Conservation (phyloP, 1,140 invertebrate species). For the Nephotettix cincticeps region DNA sequence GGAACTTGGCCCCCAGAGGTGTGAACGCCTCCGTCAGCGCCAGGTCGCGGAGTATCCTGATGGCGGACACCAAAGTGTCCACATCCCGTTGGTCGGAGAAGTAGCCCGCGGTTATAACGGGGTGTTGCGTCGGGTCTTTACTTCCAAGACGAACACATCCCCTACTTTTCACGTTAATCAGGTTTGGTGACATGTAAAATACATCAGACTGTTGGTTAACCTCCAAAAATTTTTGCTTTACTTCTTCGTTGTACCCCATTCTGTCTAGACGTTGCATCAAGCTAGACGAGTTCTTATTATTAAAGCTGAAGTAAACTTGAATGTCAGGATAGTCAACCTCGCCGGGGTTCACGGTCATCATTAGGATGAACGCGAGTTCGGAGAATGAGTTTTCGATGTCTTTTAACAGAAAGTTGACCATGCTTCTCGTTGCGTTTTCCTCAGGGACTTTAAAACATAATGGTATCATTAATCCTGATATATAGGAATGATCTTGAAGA, state of each 20-base stretch:
- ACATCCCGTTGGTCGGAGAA: constrained; percentile 55
- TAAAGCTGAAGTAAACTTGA: not conserved
- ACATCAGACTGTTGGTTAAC: constrained; percentile 37
- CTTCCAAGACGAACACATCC: constrained; percentile 56
- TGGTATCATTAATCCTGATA: constrained; percentile 24
- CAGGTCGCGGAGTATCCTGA: constrained; percentile 46
- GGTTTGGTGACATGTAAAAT: constrained; percentile 40
- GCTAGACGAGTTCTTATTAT: not conserved
- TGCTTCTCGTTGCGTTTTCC: constrained; percentile 48
- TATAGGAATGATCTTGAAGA: constrained; percentile 53
- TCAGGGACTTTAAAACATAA: constrained; percentile 50
- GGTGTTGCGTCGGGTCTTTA: constrained; percentile 60
- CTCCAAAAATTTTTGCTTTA: not conserved
- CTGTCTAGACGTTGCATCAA: not conserved
- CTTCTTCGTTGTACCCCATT: not conserved
- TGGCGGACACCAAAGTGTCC: constrained; percentile 48
- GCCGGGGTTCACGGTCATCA: constrained; percentile 42
- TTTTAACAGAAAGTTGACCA: constrained; percentile 47
- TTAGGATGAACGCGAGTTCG: constrained; percentile 47
- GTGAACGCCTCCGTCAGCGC: constrained; percentile 45
- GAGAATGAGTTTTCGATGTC: constrained; percentile 45
- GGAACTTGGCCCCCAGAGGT: constrained; percentile 42
- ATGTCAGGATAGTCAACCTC: constrained; percentile 48
- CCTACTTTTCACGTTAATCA: constrained; percentile 57
- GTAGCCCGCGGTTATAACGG: constrained; percentile 71